Evolutionary conservation across 1,140 invertebrate genomes (phyloP).

Genomic region (Brachionus rubens): DNA sequence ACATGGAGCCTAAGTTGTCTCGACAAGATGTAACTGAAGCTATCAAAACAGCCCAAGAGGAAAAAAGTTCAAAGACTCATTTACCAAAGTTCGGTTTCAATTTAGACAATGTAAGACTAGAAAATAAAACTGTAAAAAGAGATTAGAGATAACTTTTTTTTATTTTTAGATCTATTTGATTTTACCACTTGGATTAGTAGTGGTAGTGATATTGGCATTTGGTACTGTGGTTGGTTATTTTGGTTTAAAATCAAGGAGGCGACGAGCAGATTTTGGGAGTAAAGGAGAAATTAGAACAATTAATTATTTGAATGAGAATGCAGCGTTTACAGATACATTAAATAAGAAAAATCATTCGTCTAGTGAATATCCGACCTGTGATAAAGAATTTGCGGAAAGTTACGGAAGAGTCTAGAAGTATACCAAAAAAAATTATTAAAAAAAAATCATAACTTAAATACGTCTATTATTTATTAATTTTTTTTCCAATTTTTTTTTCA

Average conservation of each 20-base stretch:
- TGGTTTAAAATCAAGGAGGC: constrained; percentile 25
- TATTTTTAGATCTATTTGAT: constrained; percentile 29
- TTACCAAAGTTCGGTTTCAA: constrained; percentile 21
- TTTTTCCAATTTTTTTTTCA: neutral
- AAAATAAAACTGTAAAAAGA: neutral
- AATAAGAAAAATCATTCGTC: neutral
- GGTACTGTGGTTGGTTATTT: constrained; percentile 17
- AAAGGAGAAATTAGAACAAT: constrained; percentile 1
- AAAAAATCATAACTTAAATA: too few species aligned
- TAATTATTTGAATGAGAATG: constrained; percentile 40
- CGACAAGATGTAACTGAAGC: neutral
- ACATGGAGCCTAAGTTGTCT: constrained; percentile 22
- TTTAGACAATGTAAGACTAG: constrained; percentile 7
- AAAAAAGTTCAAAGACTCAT: neutral
- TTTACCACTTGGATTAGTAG: constrained; percentile 28
- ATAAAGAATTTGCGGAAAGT: constrained; percentile 34
- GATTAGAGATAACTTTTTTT: neutral
- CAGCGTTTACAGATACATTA: neutral
- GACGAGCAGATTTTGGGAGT: constrained; percentile 23
- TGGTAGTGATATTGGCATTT: constrained; percentile 10
- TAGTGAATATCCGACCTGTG: constrained; percentile 5
- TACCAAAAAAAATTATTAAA: neutral
- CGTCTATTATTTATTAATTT: neutral
- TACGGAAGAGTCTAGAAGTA: constrained; percentile 17
- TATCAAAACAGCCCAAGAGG: constrained; percentile 10